Evolutionary conservation across 2,888 invertebrate genomes (phyloP), one percentile per base, ranked within the genome.

Genomic region (Nomada hirtipes): DNA sequence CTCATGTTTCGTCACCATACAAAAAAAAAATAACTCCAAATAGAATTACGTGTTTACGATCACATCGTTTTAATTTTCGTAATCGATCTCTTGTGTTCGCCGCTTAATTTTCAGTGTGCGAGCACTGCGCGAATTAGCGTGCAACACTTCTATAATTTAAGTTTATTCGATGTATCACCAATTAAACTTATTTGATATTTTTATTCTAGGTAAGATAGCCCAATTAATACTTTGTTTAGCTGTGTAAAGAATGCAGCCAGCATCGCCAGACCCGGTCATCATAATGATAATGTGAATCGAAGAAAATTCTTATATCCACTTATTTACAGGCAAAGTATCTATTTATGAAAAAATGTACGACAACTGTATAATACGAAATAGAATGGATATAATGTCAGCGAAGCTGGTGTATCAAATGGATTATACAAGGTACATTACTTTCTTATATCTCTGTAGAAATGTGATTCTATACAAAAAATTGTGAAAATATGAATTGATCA

Each of bases 171-270:
- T 90, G 88, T 91, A 91, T 90, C 87, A 88, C 84, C 85, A 88
- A 88, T 87, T 87, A 88, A 88, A 85, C 84, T 92, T 90, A 92
- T 92, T 93, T 93, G 89, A 91, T 92, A 93, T 91, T 91, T 91
- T 89, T 91, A 91, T 91, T 90, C 86, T 92, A 93, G 91, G 86
- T 89, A 91, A 92, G 87, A 89, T 92, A 92, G 91, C 87, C 89
- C 89, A 89, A 92, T 90, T 89, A 92, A 92, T 90, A 89, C 78
- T 90, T 91, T 88, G 86, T 89, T 91, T 92, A 92, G 91, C 89
- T 86, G 85, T 88, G 82, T 92, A 91, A 91, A 26, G 87, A 86
- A 79, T 90, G 87, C 88, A 87, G 86, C 89, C 89, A 89, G 87
- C 91, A 91, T 92, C 91, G 90, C 89, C 90, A 89, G 91, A 90